Evolutionary conservation across 2,797 vertebrate genomes (phyloP).

Genomic region (Poecilia velifera): DNA sequence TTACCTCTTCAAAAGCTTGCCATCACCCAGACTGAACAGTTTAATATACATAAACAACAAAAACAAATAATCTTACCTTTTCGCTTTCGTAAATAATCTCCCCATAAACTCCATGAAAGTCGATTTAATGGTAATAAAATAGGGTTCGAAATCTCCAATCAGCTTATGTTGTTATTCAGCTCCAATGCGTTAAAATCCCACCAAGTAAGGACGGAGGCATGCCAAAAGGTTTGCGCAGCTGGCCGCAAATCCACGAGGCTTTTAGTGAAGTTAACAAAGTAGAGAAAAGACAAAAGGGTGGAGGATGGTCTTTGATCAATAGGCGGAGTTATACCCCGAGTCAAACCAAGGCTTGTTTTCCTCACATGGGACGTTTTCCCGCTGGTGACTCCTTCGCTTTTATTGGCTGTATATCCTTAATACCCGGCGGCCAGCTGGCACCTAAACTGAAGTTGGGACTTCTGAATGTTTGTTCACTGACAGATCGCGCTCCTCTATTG

Average conservation of each 20-base stretch:
- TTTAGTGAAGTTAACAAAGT: slow-evolving; percentile 68
- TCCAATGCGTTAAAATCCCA: slow-evolving; percentile 22
- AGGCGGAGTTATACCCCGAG: slow-evolving; percentile 74
- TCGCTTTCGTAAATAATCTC: slow-evolving; percentile 31
- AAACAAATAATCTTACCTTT: slow-evolving; percentile 55
- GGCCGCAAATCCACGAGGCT: slow-evolving; percentile 54
- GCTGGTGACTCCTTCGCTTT: slow-evolving; percentile 39
- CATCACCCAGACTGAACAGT: neutral
- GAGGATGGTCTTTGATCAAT: slow-evolving; percentile 78
- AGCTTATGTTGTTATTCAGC: neutral
- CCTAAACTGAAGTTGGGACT: neutral
- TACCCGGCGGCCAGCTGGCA: slow-evolving; percentile 14
- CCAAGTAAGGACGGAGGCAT: neutral
- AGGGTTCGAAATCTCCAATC: neutral
- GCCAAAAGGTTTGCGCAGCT: slow-evolving; percentile 21
- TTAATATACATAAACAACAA: neutral
- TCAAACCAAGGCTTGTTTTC: slow-evolving; percentile 42
- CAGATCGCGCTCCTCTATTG: neutral
- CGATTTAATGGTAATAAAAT: neutral
- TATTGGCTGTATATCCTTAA: slow-evolving; percentile 30
- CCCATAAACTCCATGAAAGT: slow-evolving; percentile 63
- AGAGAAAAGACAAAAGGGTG: slow-evolving; percentile 71
- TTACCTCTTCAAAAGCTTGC: neutral
- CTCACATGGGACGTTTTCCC: slow-evolving; percentile 48
- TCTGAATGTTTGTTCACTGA: neutral